phyloP scores from a whole-genome alignment of 1,140 invertebrate genomes.

The Caenorhabditis brenneri region DNA sequence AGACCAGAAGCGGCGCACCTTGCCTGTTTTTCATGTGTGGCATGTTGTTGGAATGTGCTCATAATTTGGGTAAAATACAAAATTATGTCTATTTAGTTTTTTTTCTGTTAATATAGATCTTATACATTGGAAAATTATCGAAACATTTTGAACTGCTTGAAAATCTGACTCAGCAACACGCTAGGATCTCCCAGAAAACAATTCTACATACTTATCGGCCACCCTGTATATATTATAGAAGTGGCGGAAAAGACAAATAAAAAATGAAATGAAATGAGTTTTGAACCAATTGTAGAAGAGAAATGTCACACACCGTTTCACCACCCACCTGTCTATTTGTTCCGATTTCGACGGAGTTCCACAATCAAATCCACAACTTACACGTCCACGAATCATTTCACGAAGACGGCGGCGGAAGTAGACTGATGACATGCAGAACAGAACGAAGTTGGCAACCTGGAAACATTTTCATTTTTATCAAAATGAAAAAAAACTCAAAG shows the following conservation, averaged over 20 bases:
- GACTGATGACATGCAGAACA: conserved; percentile 45
- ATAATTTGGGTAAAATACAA: too few relatives aligned
- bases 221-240: background rate
- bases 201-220: too few relatives aligned
- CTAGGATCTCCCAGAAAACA: too few relatives aligned
- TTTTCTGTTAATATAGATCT: too few relatives aligned
- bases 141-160: background rate
- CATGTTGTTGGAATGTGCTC: too few relatives aligned
- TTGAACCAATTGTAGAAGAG: background rate
- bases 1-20: too few relatives aligned
- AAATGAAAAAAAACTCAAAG: background rate
- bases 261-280: background rate
- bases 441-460: conserved; percentile 45
- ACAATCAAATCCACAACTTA: conserved; percentile 24
- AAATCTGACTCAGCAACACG: too few relatives aligned
- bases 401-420: conserved; percentile 45
- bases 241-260: background rate
- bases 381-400: conserved; percentile 19
- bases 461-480: background rate
- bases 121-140: too few relatives aligned
- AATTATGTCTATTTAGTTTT: too few relatives aligned
- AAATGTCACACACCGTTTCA: background rate
- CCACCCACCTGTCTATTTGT: conserved; percentile 15
- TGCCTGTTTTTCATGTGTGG: too few relatives aligned
- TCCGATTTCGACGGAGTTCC: background rate